Base-by-base conservation (phyloP, 2,113 vertebrate genomes). In the Poicephalus gulielmi region DNA sequence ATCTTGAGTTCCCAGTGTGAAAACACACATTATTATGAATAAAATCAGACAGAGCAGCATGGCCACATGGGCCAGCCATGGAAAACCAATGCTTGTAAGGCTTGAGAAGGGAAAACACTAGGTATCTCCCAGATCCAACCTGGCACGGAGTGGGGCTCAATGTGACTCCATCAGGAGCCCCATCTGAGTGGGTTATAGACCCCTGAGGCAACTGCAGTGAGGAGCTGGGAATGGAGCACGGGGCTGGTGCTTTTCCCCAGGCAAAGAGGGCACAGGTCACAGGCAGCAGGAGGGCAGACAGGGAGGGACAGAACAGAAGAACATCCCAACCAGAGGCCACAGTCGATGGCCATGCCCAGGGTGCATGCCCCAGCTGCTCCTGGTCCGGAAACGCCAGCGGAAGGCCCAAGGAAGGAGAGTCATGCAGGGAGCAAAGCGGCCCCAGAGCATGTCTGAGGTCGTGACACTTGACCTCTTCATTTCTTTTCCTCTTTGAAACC, bases 401-500 rank as follows among this genome's bases (percentile, higher is more conserved):
- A 96, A 83, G 94, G 96, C 95, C 95, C 95, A 84, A 84, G 10
- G 0, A 78, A 94, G 93, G 95, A 43, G 9, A 92, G 85, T 53
- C 43, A 24, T 2, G 2, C 2, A 0, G 55, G 86, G 82, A 95
- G 90, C 94, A 95, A 97, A 95, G 95, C 95, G 75, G 96, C 93
- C 92, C 74, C 81, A 46, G 90, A 95, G 95, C 92, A 92, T 47
- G 90, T 43, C 96, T 82, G 71, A 91, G 96, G 95, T 97, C 88
- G 0, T 44, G 96, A 96, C 96, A 95, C 88, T 80, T 17, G 88
- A 97, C 96, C 96, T 92, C 74, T 94, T 81, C 53, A 53, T 96
- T 96, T 94, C 77, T 95, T 92, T 95, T 95, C 77, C 79, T 96
- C 96, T 97, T 96, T 97, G 97, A 97, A 97, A 97, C 93, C 88